Evolutionary conservation across 1,140 invertebrate genomes (phyloP), one percentile per base, ranked within the genome.

Genomic region (Saxidomus purpurata): DNA sequence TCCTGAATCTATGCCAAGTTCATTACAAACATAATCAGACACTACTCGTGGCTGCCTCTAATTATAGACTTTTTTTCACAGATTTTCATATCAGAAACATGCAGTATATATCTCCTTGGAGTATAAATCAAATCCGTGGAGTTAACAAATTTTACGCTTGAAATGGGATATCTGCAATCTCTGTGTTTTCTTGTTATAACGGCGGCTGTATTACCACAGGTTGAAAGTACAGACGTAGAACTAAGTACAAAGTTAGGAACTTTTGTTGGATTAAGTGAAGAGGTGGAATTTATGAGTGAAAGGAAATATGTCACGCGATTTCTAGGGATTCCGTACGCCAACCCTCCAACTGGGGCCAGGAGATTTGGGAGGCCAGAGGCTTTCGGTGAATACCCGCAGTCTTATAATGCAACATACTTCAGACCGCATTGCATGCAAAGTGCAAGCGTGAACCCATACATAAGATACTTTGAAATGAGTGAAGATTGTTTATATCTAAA

Each of bases 291-390:
- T 49, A 19, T 61, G 13, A 47, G 36, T 15, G 97, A 93, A 98
- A 98, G n/a, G 94, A 97, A 96, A 38, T 97, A 98, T 94, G 97
- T 98, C 36, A 98, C 98, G 94, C 97, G 97, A 0, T 99, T 98
- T 97, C 96, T 98, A 90, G 98, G 98, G 25, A 98, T 99, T 85
- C 98, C 98, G 1, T 99, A 98, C 95, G 98, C 98, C 59, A 97
- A 98, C 95, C 98, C 98, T 95, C 98, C 98, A 1, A 88, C 98
- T 36, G 98, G 98, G 94, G 97, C 98, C 77, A 96, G 98, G 63
- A 97, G 98, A 8, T 97, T 97, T 11, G 97, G 97, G 43, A 96
- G 97, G 19, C 98, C 97, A 8, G 97, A 97, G 93, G 97, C 98
- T 93, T 97, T 98, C 38, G 98, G 98, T 93, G 98, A 98, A 0